Conservation (phyloP, 2,113 vertebrate genomes). For the Fregata magnificens region DNA sequence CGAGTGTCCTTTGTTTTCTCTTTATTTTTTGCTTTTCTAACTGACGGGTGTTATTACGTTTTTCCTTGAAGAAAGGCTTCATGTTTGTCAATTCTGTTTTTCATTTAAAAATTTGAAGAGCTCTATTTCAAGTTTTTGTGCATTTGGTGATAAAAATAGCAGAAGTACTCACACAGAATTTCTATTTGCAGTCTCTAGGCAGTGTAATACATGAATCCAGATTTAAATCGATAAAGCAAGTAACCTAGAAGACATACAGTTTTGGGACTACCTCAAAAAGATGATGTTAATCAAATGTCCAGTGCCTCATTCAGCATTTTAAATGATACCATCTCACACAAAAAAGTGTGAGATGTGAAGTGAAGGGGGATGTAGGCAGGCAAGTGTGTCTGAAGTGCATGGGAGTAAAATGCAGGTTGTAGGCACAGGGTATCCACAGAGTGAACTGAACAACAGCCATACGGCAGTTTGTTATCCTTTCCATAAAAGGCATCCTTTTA, state of each 20-base stretch:
- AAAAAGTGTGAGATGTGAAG: not conserved
- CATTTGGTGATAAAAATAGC: conserved; percentile 18
- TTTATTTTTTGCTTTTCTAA: not conserved
- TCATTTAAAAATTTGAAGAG: not conserved
- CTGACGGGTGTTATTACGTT: not conserved
- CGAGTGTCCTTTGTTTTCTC: not conserved
- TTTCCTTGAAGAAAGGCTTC: not conserved
- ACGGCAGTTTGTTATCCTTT: not conserved
- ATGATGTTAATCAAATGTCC: not conserved
- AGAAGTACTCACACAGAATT: not conserved
- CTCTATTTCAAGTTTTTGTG: not conserved
- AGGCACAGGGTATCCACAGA: not conserved
- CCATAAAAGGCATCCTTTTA: not conserved
- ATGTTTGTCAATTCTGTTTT: not conserved
- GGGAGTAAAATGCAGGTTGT: not conserved
- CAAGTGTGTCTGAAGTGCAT: not conserved
- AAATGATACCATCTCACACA: not conserved
- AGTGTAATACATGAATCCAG: not conserved
- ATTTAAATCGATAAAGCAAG: not conserved
- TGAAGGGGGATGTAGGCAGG: not conserved
- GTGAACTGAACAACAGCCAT: not conserved
- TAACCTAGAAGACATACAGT: not conserved
- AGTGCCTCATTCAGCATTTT: not conserved
- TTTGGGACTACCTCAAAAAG: not conserved
- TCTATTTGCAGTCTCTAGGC: not conserved